Conservation (phyloP, 2,888 invertebrate species). For the Synergus gifuensis region DNA sequence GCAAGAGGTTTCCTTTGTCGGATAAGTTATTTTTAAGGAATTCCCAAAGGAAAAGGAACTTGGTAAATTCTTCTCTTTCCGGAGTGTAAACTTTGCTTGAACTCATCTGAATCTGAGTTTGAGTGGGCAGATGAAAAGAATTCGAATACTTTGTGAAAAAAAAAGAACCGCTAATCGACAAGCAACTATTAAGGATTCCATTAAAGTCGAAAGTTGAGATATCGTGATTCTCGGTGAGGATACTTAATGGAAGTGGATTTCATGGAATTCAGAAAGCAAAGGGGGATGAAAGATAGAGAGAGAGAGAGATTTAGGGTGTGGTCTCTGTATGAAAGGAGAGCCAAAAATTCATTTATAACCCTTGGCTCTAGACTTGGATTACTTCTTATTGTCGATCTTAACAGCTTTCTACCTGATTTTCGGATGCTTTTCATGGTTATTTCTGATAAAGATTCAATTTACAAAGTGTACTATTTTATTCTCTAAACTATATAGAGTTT, state of each 20-base stretch:
- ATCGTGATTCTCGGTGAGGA: constrained; percentile 43
- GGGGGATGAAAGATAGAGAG: background rate
- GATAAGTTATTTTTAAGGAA: background rate
- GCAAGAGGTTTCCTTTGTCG: background rate
- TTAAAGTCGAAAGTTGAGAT: constrained; percentile 57
- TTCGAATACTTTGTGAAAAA: background rate
- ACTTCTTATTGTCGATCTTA: background rate
- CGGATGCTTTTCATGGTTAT: background rate
- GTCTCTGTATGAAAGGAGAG: background rate
- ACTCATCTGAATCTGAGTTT: background rate
- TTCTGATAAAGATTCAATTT: background rate
- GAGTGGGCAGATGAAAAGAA: background rate
- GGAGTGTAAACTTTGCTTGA: background rate
- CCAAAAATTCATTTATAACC: background rate
- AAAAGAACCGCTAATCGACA: background rate
- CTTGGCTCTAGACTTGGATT: background rate
- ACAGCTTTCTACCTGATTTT: background rate
- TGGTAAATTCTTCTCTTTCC: background rate
- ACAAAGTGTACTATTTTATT: background rate
- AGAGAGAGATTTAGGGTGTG: background rate
- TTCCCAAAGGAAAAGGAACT: background rate
- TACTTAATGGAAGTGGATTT: background rate
- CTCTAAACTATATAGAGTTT: background rate
- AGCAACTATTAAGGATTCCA: constrained; percentile 55
- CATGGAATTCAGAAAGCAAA: background rate